phyloP scores from a whole-genome alignment of 2,113 vertebrate genomes.

The Sterrhoptilus dennistouni region DNA sequence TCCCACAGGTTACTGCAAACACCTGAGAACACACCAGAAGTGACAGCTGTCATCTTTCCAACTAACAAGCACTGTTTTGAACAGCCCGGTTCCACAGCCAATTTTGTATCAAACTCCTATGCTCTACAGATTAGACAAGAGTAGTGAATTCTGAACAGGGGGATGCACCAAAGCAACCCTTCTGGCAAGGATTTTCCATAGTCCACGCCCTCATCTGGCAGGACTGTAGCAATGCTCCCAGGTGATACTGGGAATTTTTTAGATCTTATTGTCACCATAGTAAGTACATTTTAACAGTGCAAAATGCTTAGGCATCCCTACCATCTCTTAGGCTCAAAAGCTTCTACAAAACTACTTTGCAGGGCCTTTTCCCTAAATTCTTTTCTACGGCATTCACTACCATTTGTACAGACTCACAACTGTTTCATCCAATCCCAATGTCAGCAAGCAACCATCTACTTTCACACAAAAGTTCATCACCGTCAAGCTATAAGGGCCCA shows the following conservation, averaged over 20 bases:
- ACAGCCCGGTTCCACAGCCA: not conserved
- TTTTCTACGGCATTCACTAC: not conserved
- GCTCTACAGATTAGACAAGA: not conserved
- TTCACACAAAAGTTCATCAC: not conserved
- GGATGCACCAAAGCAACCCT: not conserved
- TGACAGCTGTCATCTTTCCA: not conserved
- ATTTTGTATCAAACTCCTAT: not conserved
- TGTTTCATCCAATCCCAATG: not conserved
- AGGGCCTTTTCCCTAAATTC: not conserved
- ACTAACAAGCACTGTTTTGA: not conserved
- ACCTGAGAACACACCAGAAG: not conserved
- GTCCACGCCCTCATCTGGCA: fast-evolving
- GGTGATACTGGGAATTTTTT: not conserved
- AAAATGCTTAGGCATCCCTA: not conserved
- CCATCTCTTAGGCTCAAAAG: not conserved
- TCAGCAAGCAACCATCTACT: not conserved
- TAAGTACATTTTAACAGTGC: not conserved
- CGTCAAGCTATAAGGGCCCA: not conserved
- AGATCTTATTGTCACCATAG: not conserved
- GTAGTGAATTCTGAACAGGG: not conserved
- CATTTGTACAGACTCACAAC: not conserved
- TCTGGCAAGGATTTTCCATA: not conserved
- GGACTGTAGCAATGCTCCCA: not conserved
- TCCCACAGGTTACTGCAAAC: fast-evolving
- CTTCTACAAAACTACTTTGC: not conserved